Evolutionary conservation across 2,888 invertebrate species (phyloP).

Genomic region (Dolichomitus sp.): DNA sequence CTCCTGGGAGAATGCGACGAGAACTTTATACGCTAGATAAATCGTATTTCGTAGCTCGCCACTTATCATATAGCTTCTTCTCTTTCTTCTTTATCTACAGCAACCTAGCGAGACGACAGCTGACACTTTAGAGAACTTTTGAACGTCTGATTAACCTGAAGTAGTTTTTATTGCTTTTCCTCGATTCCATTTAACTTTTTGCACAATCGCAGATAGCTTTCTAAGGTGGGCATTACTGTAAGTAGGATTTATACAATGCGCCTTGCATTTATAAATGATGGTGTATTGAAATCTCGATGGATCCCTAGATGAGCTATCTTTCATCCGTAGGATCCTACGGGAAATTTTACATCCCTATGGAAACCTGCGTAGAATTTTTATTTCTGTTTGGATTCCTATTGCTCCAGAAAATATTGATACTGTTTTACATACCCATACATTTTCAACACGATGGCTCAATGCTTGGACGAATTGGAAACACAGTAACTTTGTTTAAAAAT

Average conservation of each 20-base stretch:
- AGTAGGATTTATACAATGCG: background rate
- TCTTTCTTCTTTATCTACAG: slow-evolving; percentile 17
- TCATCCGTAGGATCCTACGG: background rate
- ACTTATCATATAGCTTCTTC: slow-evolving; percentile 18
- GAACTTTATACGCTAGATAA: slow-evolving; percentile 53
- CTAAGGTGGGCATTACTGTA: background rate
- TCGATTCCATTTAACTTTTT: slow-evolving; percentile 6
- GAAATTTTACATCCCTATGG: background rate
- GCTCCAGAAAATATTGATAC: no score
- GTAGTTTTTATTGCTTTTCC: background rate
- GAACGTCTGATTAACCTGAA: slow-evolving; percentile 11
- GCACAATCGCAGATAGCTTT: background rate
- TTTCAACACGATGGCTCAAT: no score
- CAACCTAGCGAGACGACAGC: background rate
- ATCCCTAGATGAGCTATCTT: background rate
- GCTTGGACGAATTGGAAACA: no score
- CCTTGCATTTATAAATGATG: background rate
- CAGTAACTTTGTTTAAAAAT: no score
- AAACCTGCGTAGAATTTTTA: background rate
- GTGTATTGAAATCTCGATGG: background rate
- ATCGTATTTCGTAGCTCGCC: slow-evolving; percentile 49
- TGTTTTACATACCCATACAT: no score
- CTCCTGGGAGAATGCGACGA: no score
- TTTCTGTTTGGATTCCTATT: background rate
- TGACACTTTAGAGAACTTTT: slow-evolving; percentile 15